These are phyloP conservation scores for Stichodactyla helianthus DNA, from an alignment of 64 coral and sea anemone genomes.

Conservation along the genomic window DNA sequence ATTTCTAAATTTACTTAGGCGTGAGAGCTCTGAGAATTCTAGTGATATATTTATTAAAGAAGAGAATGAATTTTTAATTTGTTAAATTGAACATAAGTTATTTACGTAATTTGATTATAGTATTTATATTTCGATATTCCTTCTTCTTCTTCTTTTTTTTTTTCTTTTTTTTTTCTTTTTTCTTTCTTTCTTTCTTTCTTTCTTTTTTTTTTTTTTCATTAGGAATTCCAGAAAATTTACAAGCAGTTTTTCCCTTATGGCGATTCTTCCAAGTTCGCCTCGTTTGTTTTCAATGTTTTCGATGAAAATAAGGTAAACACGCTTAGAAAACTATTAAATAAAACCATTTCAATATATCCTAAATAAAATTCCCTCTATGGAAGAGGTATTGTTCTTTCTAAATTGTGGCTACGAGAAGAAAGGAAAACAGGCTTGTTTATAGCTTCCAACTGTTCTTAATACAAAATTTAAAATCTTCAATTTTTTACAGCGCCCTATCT, in stretches of 20 bases:
- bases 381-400: background rate
- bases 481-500: background rate
- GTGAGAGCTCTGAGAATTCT: background rate
- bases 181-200: too few relatives aligned
- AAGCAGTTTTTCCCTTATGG: slow-evolving; percentile 98
- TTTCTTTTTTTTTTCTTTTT: slow-evolving; percentile 26
- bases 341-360: background rate
- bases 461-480: background rate
- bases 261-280: slow-evolving; percentile 87
- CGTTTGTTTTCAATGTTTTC: slow-evolving; percentile 98
- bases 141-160: slow-evolving; percentile 20
- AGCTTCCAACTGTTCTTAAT: background rate
- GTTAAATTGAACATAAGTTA: background rate
- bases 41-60: background rate
- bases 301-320: slow-evolving; percentile 89
- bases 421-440: background rate
- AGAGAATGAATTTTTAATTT: background rate
- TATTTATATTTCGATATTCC: background rate
- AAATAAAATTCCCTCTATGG: too few relatives aligned
- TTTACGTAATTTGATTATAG: background rate
- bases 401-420: background rate
- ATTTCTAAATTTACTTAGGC: background rate
- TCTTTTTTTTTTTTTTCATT: slow-evolving; percentile 23
- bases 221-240: slow-evolving; percentile 98
- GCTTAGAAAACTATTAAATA: background rate